Base-by-base conservation (phyloP, 1,140 invertebrate species). In the Sesamia nonagrioides region DNA sequence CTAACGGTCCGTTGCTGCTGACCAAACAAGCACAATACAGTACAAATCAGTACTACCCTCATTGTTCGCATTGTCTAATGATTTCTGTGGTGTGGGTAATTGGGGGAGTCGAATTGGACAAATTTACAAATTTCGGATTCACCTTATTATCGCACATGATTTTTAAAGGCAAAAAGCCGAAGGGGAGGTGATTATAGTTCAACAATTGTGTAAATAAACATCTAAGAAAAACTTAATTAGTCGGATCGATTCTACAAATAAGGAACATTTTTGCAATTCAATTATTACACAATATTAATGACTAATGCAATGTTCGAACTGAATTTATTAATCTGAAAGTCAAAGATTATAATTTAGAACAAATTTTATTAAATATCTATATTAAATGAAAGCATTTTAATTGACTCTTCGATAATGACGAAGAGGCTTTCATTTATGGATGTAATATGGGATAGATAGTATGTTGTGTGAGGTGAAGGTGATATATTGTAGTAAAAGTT, bases 1-100 rank as follows among this genome's bases (percentile, higher is more conserved):
- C 93, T 95, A 94, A 91, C 92, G 93, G 91, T 95, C 93, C 93
- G 93, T 93, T 87, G 93, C 93, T 93, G 93, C 93, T 93, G 93
- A 95, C 91, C 93, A 93, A 93, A 94, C 91, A 93, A 94, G 91
- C 91, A 93, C 89, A 93, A 93, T 89, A 94, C 86, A 91, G 91
- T 93, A 91, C 91, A 92, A 84, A 91, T 94, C 92, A 94, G 90
- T 94, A 92, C 87, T 85, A 85, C 90, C 88, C 89, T 87, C 86
- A 88, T 91, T 88, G 85, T 88, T 92, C 81, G 89, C 80, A 89
- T 86, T 87, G 80, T 87, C 79, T 81, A 87, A 86, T 85, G 84
- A 83, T 79, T 77, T 66, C 69, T 79, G 81, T 81, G 80, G 78
- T 82, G 58, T 52, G 27, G 27, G 27, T 27, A 40, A 73, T 48